Evolutionary conservation across 2,797 vertebrate species (phyloP).

Genomic region (Nyctalus aviator): DNA sequence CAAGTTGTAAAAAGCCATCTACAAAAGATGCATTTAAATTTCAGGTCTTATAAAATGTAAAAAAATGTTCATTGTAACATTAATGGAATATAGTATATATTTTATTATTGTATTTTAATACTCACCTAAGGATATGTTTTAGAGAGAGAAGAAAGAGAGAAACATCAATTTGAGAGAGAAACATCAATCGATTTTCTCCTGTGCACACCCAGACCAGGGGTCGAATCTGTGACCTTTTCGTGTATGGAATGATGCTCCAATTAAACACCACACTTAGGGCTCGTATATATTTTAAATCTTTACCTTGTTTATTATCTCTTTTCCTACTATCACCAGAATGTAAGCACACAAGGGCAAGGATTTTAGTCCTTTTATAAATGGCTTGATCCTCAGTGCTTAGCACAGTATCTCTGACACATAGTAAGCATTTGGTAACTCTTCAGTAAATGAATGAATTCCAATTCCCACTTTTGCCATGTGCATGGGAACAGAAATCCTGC

Average conservation of each 20-base stretch:
- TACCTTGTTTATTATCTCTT: not conserved
- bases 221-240: not conserved
- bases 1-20: not conserved
- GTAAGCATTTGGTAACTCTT: not conserved
- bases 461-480: not conserved
- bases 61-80: not conserved
- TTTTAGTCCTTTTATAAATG: constrained; percentile 30
- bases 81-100: not conserved
- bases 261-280: not conserved
- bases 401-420: not conserved
- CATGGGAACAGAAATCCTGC: not conserved
- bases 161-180: not conserved
- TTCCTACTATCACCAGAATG: not conserved
- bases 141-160: not conserved
- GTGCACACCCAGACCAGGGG: not conserved
- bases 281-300: not conserved
- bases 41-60: not conserved
- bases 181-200: not conserved
- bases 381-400: not conserved
- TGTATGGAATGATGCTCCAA: not conserved
- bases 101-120: not conserved
- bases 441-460: not conserved
- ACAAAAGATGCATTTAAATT: not conserved
- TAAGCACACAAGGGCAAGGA: not conserved
- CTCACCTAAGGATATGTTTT: not conserved